These are phyloP conservation scores for Bombus cullumanus DNA, from an alignment of 1,140 invertebrate species.

Conservation along the genomic window DNA sequence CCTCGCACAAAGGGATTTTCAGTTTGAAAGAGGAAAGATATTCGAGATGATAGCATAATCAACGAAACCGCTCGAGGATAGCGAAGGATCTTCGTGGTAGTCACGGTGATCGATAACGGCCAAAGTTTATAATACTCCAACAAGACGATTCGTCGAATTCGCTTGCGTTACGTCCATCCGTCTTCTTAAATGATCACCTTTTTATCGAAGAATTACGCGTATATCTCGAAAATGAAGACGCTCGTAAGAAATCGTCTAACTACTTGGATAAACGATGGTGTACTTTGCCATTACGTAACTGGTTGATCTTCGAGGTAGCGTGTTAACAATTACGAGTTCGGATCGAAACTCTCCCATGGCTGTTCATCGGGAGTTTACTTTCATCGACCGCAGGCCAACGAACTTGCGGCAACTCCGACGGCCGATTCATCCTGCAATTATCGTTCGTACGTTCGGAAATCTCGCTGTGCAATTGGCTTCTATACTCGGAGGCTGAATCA, in stretches of 20 bases:
- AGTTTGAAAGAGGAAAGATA: too few relatives aligned
- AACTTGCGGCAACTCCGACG: background rate
- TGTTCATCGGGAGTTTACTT: conserved; percentile 17
- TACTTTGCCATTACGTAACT: background rate
- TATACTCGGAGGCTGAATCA: conserved; percentile 1
- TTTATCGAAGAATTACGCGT: too few relatives aligned
- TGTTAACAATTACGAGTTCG: background rate
- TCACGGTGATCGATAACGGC: too few relatives aligned
- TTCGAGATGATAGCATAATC: too few relatives aligned
- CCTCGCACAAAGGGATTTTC: too few relatives aligned
- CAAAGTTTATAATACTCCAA: too few relatives aligned
- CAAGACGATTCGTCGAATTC: too few relatives aligned
- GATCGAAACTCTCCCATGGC: background rate
- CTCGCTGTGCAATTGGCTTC: conserved; percentile 25
- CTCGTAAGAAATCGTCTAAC: accelerated
- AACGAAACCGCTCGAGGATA: too few relatives aligned
- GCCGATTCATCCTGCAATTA: conserved; percentile 22
- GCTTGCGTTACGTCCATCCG: too few relatives aligned
- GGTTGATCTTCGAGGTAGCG: background rate
- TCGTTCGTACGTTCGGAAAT: conserved; percentile 22
- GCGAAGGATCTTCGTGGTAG: too few relatives aligned
- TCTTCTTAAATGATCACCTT: too few relatives aligned
- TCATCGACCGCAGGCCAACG: conserved; percentile 23
- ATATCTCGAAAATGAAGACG: too few relatives aligned
- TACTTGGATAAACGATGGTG: background rate